phyloP scores from a whole-genome alignment of 2,797 vertebrate genomes.

The Phoebastria nigripes region DNA sequence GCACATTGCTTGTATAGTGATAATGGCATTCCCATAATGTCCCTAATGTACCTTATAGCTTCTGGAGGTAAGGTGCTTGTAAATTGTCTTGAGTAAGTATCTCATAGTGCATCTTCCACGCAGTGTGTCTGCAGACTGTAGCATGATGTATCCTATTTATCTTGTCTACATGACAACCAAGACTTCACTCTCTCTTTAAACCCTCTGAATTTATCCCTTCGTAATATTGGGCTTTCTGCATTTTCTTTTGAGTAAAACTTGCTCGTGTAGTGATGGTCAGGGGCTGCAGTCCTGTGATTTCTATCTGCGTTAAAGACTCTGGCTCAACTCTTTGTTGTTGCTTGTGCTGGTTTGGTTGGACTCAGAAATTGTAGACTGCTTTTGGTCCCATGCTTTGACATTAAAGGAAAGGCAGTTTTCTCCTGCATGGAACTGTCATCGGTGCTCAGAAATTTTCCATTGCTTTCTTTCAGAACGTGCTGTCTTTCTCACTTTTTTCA shows the following conservation, averaged over 20 bases:
- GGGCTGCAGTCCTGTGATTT: background rate
- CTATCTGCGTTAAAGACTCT: background rate
- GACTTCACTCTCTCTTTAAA: background rate
- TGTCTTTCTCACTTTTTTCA: background rate
- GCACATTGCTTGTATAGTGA: background rate
- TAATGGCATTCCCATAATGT: background rate
- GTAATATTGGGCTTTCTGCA: background rate
- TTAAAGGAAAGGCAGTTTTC: background rate
- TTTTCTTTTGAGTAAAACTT: background rate
- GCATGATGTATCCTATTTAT: background rate
- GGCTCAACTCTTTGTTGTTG: background rate
- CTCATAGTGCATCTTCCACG: background rate
- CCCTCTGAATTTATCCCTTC: background rate
- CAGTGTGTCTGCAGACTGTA: background rate
- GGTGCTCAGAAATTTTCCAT: background rate
- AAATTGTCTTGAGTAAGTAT: background rate
- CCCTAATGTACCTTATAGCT: background rate
- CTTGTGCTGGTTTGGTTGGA: background rate
- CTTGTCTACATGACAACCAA: background rate
- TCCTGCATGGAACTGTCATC: background rate
- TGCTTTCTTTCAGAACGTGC: background rate
- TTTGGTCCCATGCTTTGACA: background rate
- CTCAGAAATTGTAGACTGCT: background rate
- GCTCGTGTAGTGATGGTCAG: accelerated
- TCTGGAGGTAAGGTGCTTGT: background rate